These are phyloP conservation scores for Neoitamus cyanurus DNA, from an alignment of 2,888 invertebrate species.

Conservation along the genomic window DNA sequence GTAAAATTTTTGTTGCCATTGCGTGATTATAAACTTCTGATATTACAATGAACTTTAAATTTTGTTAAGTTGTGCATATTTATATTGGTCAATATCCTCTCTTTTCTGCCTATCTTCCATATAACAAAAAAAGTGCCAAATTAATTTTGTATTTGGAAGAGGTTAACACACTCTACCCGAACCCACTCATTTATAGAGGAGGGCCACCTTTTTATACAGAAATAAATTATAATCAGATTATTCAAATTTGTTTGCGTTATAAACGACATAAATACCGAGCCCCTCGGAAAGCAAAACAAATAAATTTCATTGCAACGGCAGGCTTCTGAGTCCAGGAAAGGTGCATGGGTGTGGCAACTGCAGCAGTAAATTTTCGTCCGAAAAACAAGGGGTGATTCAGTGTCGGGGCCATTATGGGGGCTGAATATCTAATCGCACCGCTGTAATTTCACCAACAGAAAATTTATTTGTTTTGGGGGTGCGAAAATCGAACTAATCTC, in stretches of 20 bases:
- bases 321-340: not conserved
- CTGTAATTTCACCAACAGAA: not conserved
- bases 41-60: too few species aligned
- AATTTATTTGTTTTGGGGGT: conserved; percentile 26
- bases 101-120: too few species aligned
- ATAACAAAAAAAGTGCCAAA: too few species aligned
- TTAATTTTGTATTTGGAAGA: not conserved
- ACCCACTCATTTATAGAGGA: not conserved
- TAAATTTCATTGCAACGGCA: not conserved
- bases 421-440: conserved; percentile 22
- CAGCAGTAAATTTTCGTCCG: not conserved
- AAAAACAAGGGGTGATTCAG: not conserved
- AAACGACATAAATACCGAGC: not conserved
- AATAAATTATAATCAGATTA: conserved; percentile 7
- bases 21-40: too few species aligned
- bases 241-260: conserved; percentile 3
- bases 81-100: too few species aligned
- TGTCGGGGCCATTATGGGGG: not conserved
- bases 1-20: too few species aligned
- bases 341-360: conserved; percentile 22
- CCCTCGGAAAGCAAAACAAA: not conserved
- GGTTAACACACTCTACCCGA: not conserved
- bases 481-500: conserved; percentile 41
- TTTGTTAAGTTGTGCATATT: too few species aligned
- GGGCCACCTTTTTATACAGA: not conserved